A percentile compares a stretch with the other conserved stretches of the same genome.
Evolutionary conservation across 2,797 vertebrate species (phyloP).

Genomic region (Tachyglossus aculeatus): DNA sequence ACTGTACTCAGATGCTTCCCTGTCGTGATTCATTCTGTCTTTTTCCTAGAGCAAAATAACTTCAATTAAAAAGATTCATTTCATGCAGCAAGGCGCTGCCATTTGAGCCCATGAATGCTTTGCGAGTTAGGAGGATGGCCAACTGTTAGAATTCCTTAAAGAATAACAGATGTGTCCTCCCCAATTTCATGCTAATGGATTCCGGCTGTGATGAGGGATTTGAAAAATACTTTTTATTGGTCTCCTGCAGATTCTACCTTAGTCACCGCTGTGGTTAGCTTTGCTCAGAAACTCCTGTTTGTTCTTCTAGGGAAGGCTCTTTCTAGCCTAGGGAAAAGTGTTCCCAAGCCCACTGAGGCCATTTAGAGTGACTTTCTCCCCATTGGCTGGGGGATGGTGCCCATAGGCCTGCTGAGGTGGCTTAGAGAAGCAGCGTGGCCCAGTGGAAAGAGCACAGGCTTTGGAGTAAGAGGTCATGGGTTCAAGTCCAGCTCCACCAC

Average conservation of each 20-base stretch:
- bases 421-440: too few species aligned
- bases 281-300: too few species aligned
- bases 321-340: too few species aligned
- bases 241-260: conserved; percentile 16
- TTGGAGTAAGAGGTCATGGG: too few species aligned
- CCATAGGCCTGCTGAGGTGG: too few species aligned
- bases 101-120: conserved; percentile 68
- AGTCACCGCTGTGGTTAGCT: not conserved
- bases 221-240: conserved; percentile 37
- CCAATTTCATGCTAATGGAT: conserved; percentile 62
- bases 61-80: conserved; percentile 66
- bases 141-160: conserved; percentile 71
- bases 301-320: too few species aligned
- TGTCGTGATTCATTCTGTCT: conserved; percentile 41
- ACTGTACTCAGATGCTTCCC: conserved; percentile 56
- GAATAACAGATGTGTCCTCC: conserved; percentile 73
- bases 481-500: too few species aligned
- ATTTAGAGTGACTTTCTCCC: too few species aligned
- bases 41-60: conserved; percentile 44
- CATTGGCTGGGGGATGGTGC: too few species aligned
- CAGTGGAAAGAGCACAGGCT: too few species aligned
- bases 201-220: conserved; percentile 43
- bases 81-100: conserved; percentile 54
- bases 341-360: too few species aligned
- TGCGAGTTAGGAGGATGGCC: conserved; percentile 69